Conservation (phyloP, 1,140 invertebrate species). For the Ceratoteleas bidentatus region DNA sequence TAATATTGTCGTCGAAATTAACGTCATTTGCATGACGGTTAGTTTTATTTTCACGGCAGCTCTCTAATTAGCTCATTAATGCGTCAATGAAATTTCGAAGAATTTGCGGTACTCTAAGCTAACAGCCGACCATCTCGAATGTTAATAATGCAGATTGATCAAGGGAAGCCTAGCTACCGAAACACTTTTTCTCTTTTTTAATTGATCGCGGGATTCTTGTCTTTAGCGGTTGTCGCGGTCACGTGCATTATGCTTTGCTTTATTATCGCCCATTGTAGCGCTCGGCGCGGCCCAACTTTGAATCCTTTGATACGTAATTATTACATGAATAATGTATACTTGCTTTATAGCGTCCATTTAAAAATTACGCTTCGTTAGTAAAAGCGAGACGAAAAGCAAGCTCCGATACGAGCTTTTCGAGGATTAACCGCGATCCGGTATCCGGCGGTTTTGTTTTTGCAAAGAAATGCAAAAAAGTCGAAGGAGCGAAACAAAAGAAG, state of each 20-base stretch:
- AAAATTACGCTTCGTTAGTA: constrained; percentile 4
- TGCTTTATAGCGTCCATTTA: constrained; percentile 2
- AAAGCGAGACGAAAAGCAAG: neutral
- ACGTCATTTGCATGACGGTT: no score
- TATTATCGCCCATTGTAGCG: constrained; percentile 1
- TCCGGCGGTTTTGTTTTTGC: no score
- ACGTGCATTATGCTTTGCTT: constrained; percentile 3
- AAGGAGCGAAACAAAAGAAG: no score
- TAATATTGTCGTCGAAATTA: no score
- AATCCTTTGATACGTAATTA: constrained; percentile 13
- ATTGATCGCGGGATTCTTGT: neutral
- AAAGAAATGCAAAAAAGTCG: no score
- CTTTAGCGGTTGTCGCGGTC: neutral
- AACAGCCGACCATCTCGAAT: no score
- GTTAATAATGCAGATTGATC: no score
- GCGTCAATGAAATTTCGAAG: no score
- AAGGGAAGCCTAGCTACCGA: no score
- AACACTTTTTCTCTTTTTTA: neutral
- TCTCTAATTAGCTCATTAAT: no score
- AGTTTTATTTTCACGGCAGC: no score
- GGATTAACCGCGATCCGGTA: neutral
- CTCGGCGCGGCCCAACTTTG: constrained; percentile 3
- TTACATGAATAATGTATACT: constrained; percentile 10
- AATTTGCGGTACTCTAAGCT: no score
- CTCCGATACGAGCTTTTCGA: neutral